phyloP scores from a whole-genome alignment of 2,113 vertebrate species.

The Sceloporus undulatus region DNA sequence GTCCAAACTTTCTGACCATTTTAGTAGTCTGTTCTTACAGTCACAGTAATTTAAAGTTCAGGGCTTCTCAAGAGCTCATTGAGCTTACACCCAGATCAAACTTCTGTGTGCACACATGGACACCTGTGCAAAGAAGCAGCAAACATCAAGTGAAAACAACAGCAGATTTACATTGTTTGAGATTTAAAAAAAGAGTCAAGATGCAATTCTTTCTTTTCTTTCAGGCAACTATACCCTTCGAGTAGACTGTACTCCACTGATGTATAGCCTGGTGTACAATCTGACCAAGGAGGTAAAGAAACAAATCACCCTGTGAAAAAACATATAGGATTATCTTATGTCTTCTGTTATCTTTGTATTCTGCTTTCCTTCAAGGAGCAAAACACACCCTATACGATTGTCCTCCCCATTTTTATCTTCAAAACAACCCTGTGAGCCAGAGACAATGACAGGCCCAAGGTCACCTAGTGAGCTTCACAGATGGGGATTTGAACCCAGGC shows the following conservation, averaged over 20 bases:
- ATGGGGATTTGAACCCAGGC: too few species aligned
- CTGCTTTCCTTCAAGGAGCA: too few species aligned
- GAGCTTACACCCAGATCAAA: too few species aligned
- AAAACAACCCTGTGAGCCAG: too few species aligned
- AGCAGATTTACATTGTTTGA: background rate
- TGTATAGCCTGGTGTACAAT: constrained; percentile 89
- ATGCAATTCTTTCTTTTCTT: constrained; percentile 46
- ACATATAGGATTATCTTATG: background rate
- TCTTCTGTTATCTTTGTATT: background rate
- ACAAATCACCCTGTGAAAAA: background rate
- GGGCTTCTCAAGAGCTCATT: too few species aligned
- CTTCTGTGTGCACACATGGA: too few species aligned
- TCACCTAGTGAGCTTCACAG: too few species aligned
- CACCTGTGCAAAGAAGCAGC: too few species aligned
- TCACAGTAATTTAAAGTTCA: background rate
- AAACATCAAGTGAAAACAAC: background rate
- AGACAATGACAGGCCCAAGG: too few species aligned
- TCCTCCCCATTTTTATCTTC: too few species aligned
- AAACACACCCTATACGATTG: too few species aligned
- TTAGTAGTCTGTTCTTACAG: background rate
- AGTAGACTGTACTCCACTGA: constrained; percentile 92
- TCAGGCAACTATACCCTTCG: constrained; percentile 95
- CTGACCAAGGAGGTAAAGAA: constrained; percentile 90
- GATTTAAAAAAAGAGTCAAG: background rate
- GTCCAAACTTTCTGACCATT: background rate